Evolutionary conservation across 1,140 invertebrate species (phyloP).

Genomic region (Psix sp.): DNA sequence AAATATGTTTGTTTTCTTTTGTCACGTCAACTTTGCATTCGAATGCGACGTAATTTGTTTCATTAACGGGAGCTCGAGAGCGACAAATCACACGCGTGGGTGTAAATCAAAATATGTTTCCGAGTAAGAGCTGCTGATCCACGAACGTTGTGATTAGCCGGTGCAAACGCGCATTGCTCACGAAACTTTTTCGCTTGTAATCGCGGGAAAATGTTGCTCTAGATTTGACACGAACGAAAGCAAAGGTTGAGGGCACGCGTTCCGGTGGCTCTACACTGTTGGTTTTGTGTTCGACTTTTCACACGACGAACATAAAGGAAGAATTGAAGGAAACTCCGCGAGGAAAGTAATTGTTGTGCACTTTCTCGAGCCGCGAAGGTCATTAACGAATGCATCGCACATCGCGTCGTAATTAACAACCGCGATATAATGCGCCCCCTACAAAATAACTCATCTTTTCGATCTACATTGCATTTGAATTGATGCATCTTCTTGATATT

Average conservation of each 20-base stretch:
- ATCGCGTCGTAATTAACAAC: conserved; percentile 41
- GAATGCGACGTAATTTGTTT: too few species aligned
- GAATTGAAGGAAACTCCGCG: conserved; percentile 63
- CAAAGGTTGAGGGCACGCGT: conserved; percentile 61
- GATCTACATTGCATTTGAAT: too few species aligned
- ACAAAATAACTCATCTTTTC: too few species aligned
- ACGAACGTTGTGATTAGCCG: conserved; percentile 46
- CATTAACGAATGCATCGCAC: conserved; percentile 70
- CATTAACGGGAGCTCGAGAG: too few species aligned
- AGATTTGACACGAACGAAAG: conserved; percentile 59
- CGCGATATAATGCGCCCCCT: conserved; percentile 25
- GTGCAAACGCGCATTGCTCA: conserved; percentile 31
- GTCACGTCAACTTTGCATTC: too few species aligned
- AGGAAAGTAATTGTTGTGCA: conserved; percentile 72
- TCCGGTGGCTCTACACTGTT: conserved; percentile 57
- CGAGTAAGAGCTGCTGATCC: conserved; percentile 37
- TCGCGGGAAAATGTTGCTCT: conserved; percentile 53
- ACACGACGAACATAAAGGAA: conserved; percentile 58
- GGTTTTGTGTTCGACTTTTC: conserved; percentile 58
- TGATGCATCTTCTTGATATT: too few species aligned
- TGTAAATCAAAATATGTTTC: conserved; percentile 25
- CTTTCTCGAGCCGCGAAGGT: conserved; percentile 71
- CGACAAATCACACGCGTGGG: too few species aligned
- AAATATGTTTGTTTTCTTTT: too few species aligned
- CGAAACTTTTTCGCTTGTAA: conserved; percentile 35